Evolutionary conservation across 2,113 vertebrate genomes (phyloP).

Genomic region (Melospiza melodia): DNA sequence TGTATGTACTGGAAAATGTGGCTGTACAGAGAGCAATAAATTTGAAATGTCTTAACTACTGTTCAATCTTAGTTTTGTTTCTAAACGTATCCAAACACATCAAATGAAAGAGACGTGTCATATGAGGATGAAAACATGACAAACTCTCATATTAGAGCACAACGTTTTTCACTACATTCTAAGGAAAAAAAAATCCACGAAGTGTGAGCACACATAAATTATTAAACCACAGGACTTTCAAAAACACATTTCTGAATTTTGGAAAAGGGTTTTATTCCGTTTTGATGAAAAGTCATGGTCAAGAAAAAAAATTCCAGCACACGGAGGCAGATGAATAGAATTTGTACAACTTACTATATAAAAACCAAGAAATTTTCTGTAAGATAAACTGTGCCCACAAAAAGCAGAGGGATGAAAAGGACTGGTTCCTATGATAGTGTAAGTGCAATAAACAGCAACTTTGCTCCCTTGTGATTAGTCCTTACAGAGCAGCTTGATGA

Average conservation of each 20-base stretch:
- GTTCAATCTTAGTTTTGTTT: background rate
- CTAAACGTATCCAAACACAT: background rate
- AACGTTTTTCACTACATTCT: background rate
- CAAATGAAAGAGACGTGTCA: background rate
- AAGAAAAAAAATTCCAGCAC: background rate
- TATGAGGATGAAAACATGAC: background rate
- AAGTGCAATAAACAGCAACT: too few species aligned
- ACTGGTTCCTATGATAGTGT: background rate
- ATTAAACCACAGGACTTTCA: background rate
- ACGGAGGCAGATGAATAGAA: background rate
- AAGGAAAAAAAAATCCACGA: accelerated
- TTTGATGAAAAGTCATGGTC: background rate
- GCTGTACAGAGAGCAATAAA: background rate
- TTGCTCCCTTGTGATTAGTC: background rate
- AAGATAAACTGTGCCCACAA: background rate
- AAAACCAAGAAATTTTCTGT: background rate
- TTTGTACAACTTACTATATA: background rate
- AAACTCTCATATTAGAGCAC: background rate
- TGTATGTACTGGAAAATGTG: background rate
- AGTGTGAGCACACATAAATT: background rate
- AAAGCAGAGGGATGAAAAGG: background rate
- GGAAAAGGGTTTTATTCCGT: background rate
- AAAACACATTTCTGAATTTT: background rate
- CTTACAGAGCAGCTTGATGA: background rate
- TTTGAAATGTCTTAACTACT: background rate